Base-by-base conservation (phyloP, 2,113 vertebrate genomes). In the Brachirus orientalis region DNA sequence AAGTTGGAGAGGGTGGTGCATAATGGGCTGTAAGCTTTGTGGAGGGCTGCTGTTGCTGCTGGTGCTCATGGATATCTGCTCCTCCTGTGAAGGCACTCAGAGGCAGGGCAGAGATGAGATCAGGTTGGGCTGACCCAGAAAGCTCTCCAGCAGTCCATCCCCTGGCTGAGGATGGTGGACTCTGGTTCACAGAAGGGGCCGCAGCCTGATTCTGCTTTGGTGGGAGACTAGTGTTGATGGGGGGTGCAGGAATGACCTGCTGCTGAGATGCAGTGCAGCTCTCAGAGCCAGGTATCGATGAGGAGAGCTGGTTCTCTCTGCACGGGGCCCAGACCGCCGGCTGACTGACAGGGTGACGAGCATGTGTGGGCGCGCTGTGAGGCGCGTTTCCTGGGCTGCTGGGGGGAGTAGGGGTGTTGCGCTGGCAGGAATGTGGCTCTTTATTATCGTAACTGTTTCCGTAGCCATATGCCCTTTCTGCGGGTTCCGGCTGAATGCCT, bases 361-460 rank as follows among this genome's bases (percentile, higher is more conserved):
- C 22, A n/a, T 87, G 77, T 44, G 81, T 45, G 56, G 88, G 75
- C 63, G 75, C 40, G 44, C 71, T 35, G 2, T 53, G 56, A 69
- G 75, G 56, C 55, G 17, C 28, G 73, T 47, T 78, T 80, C 63
- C 80, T 77, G 54, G 79, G 79, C 50, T 71, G 54, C 69, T 54
- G 52, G 80, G 73, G 58, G 79, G 75, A 36, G 69, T 14, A 20
- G 63, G 76, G 66, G 56, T 65, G 71, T 16, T 72, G 53, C 73
- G 77, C 64, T 77, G 85, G 84, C 82, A 91, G 7, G 86, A 68
- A 66, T 83, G 80, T 6, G 76, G 43, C 11, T 94, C 92, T 68
- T 85, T 87, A 37, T 83, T 85, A 18, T 90, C 90, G 64, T 86
- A 88, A 77, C 53, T 86, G 79, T 90, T 91, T 75, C 92, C 93